These are phyloP conservation scores for Philereme vetulata DNA, from an alignment of 2,888 invertebrate genomes.

Conservation along the genomic window DNA sequence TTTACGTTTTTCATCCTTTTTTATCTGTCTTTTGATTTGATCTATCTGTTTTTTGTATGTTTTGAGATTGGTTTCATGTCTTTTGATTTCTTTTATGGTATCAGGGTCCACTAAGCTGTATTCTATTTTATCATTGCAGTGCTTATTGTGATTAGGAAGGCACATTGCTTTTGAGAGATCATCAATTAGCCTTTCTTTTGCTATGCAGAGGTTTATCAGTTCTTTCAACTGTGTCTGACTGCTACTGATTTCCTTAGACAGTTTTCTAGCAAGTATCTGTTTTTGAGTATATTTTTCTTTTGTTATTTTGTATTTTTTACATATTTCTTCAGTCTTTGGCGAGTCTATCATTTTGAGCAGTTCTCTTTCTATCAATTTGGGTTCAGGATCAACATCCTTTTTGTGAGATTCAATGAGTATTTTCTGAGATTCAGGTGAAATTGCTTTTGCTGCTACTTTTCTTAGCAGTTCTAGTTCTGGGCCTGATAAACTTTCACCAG, in stretches of 20 bases:
- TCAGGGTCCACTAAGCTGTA: conserved; percentile 82
- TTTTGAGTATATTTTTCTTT: conserved; percentile 80
- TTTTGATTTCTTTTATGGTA: conserved; percentile 86
- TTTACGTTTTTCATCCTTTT: conserved; percentile 89
- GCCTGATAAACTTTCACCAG: conserved; percentile 84
- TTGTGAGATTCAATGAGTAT: conserved; percentile 83
- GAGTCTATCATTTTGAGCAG: conserved; percentile 80
- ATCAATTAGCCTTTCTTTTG: conserved; percentile 89
- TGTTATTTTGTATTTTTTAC: conserved; percentile 81
- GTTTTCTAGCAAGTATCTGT: conserved; percentile 74
- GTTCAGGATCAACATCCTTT: conserved; percentile 81
- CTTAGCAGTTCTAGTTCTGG: conserved; percentile 84
- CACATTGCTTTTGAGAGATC: conserved; percentile 82
- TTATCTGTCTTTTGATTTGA: conserved; percentile 88
- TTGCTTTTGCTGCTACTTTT: conserved; percentile 84
- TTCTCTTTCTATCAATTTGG: conserved; percentile 80
- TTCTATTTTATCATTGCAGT: conserved; percentile 84
- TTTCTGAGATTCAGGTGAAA: conserved; percentile 80
- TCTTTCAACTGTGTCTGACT: conserved; percentile 88
- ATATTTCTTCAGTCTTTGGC: conserved; percentile 76
- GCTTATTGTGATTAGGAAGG: conserved; percentile 62
- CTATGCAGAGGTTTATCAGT: conserved; percentile 85
- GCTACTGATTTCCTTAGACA: conserved; percentile 85
- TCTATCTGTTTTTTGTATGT: conserved; percentile 90
- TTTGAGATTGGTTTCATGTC: conserved; percentile 88